A percentile compares a stretch with the other conserved stretches of the same genome.
Evolutionary conservation across 2,113 vertebrate species (phyloP).

Genomic region (Saimiri boliviensis): DNA sequence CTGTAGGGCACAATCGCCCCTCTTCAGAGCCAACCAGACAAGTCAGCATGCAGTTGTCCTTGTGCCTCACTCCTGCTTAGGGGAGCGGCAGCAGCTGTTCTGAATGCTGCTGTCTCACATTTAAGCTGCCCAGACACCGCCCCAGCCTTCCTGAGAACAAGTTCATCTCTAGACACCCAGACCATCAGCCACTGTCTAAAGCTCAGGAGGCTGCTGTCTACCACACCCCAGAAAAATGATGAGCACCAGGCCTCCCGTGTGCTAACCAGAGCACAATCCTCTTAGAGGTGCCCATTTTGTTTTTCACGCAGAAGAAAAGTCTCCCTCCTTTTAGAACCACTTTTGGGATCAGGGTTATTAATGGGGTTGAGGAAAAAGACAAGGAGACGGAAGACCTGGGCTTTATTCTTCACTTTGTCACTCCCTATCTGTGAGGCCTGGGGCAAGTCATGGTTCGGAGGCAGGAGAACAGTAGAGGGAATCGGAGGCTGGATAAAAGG

Average conservation of each 20-base stretch:
- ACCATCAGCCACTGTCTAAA: neutral
- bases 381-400: neutral
- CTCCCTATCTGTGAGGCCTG: neutral
- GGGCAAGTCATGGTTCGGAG: neutral
- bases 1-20: neutral
- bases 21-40: neutral
- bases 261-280: neutral
- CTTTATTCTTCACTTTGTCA: neutral
- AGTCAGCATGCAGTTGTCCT: neutral
- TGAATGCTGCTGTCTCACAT: no score
- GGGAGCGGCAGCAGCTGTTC: neutral
- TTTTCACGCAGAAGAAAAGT: neutral
- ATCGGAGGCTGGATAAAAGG: no score
- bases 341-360: neutral
- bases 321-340: neutral
- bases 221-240: neutral
- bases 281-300: neutral
- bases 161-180: neutral
- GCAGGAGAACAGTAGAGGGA: no score
- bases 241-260: neutral
- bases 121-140: neutral
- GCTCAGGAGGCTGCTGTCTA: neutral
- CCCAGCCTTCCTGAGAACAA: neutral
- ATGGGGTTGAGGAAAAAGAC: neutral
- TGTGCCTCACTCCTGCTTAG: neutral